phyloP scores from a whole-genome alignment of 2,797 vertebrate genomes.

The Echeneis naucrates region DNA sequence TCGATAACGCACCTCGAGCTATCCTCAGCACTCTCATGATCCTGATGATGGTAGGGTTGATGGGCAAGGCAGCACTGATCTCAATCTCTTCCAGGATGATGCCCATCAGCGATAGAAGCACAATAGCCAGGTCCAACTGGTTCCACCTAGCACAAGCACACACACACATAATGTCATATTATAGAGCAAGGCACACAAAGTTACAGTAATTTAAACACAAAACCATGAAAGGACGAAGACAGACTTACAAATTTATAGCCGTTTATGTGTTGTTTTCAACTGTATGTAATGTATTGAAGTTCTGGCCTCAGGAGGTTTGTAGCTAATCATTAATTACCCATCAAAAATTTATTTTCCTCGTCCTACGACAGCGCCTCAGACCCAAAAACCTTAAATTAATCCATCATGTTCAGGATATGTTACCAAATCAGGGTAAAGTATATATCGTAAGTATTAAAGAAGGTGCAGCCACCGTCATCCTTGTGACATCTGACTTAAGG shows the following conservation, averaged over 20 bases:
- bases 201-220: background rate
- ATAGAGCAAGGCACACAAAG: slow-evolving; percentile 5
- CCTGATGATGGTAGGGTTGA: slow-evolving; percentile 98
- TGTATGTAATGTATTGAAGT: background rate
- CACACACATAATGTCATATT: slow-evolving; percentile 1
- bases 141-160: slow-evolving; percentile 88
- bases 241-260: background rate
- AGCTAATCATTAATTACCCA: background rate
- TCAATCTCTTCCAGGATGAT: slow-evolving; percentile 97
- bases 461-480: background rate
- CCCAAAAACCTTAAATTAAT: slow-evolving; percentile 26
- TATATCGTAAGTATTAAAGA: background rate
- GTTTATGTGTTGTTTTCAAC: background rate
- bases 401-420: slow-evolving; percentile 27
- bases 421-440: no score
- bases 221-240: background rate
- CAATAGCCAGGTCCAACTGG: slow-evolving; percentile 96
- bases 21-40: slow-evolving; percentile 98
- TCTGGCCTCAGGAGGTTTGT: background rate
- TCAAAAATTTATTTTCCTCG: slow-evolving; percentile 3
- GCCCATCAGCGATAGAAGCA: slow-evolving; percentile 96
- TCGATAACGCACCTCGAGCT: slow-evolving; percentile 86
- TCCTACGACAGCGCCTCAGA: slow-evolving; percentile 2
- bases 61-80: slow-evolving; percentile 95
- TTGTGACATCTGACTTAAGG: slow-evolving; percentile 4